These are phyloP conservation scores for Platorchestia sp. DNA, from an alignment of 1,140 invertebrate genomes.

Conservation along the genomic window DNA sequence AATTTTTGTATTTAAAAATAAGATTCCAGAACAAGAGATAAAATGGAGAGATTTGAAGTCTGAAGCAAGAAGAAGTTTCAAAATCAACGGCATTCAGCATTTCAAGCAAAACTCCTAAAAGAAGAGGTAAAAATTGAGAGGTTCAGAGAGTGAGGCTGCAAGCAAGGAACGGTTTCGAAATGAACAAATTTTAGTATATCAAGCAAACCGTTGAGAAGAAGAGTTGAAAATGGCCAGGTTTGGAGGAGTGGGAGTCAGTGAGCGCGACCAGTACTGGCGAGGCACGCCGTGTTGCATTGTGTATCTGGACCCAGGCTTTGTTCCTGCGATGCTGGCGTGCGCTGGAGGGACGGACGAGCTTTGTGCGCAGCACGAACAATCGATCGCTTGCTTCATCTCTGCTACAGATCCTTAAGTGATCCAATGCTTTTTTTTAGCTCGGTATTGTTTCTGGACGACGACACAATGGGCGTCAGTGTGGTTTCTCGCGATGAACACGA, in stretches of 20 bases:
- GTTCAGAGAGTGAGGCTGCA: no score
- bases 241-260: not conserved
- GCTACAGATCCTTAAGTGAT: conserved; percentile 39
- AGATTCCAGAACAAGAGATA: no score
- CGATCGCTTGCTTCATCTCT: conserved; percentile 42
- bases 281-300: not conserved
- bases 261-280: not conserved
- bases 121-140: no score
- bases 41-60: no score
- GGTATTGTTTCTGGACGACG: conserved; percentile 43
- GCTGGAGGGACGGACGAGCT: not conserved
- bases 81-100: no score
- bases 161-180: not conserved
- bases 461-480: conserved; percentile 19
- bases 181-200: not conserved
- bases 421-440: not conserved
- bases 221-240: not conserved
- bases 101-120: no score
- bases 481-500: conserved; percentile 26
- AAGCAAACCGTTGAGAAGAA: not conserved
- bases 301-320: not conserved
- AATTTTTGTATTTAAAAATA: no score
- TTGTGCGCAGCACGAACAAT: conserved; percentile 24
- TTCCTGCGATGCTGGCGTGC: not conserved
- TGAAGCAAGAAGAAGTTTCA: no score